Base-by-base conservation (phyloP, 2,888 invertebrate genomes). In the Rhopalosiphum nymphaeae region DNA sequence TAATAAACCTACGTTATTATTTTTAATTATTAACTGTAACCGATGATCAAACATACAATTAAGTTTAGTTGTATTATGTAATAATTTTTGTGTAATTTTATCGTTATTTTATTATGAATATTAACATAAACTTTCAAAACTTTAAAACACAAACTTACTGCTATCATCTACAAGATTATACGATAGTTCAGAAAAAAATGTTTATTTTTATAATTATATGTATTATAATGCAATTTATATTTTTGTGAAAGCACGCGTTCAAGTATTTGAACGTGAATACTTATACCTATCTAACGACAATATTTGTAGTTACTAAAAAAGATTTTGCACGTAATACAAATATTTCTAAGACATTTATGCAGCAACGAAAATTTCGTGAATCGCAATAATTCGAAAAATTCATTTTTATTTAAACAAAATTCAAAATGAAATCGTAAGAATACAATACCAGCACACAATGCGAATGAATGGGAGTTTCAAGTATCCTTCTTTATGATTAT, bases 291-390 rank as follows among this genome's bases (percentile, higher is more conserved):
- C 26, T 29, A 61, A 87, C 61, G 36, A 10, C n/a, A 0, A 78
- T 49, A 78, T 67, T 85, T 56, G 42, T 53, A 88, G 78, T 42
- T n/a, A 42, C 42, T 42, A 53, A 78, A 88, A 53, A 78, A 88
- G 49, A n/a, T 78, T 88, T 67, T 16, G 21, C 42, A 53, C 67
- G 88, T 86, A 86, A 87, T 26, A 49, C 46, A 36, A 46, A 61
- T 87, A 87, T 87, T 92, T 92, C 26, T n/a, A 21, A 86, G 86
- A 91, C 86, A 46, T 92, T 92, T 92, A 42, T 53, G 36, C 87
- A 9, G 11, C 3, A 44, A 85, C 21, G 87, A 49, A 67, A 49
- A 42, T 92, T 92, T 87, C 13, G n/a, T 3, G 21, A 36, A 16
- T 90, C 49, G 49, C 49, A 88, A 88, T 88, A 88, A 92, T 88